Percentiles rank a stretch among this genome's conserved stretches.
Evolutionary conservation across 2,888 invertebrate genomes (phyloP).

Genomic region (Rhyacophila evoluta): DNA sequence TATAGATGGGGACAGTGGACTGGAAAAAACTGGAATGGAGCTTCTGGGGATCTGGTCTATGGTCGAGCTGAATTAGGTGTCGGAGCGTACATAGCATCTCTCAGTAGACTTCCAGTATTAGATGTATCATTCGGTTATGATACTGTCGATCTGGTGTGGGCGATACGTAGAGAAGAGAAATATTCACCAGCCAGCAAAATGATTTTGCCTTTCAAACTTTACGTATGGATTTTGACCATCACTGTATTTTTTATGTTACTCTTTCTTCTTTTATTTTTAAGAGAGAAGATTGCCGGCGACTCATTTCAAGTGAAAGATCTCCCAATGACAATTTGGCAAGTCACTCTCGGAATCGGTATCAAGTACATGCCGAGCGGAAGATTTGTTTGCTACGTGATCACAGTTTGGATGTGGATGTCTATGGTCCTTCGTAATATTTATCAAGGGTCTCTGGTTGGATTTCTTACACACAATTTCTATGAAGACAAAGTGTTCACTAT

Average conservation of each 20-base stretch:
- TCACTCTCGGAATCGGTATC: conserved; percentile 40
- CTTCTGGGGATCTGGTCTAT: conserved; percentile 42
- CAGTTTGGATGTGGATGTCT: conserved; percentile 49
- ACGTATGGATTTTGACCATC: conserved; percentile 41
- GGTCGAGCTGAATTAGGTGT: conserved; percentile 50
- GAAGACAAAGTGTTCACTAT: conserved; percentile 43
- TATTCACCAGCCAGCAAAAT: conserved; percentile 31
- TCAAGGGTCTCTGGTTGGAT: conserved; percentile 42
- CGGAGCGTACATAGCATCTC: conserved; percentile 36
- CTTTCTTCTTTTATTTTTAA: conserved; percentile 27
- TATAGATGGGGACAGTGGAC: conserved; percentile 45
- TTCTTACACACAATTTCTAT: conserved; percentile 38
- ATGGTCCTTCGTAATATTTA: conserved; percentile 45
- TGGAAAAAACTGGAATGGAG: conserved; percentile 46
- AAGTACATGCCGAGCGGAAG: conserved; percentile 35
- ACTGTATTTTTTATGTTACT: conserved; percentile 26
- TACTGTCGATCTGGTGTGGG: conserved; percentile 47
- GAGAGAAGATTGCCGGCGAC: conserved; percentile 23
- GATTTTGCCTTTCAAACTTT: conserved; percentile 35
- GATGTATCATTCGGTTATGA: conserved; percentile 48
- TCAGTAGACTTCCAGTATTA: conserved; percentile 27
- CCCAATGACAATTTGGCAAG: conserved; percentile 41
- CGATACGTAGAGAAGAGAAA: conserved; percentile 42
- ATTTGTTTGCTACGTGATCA: conserved; percentile 45
- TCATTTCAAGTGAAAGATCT: conserved; percentile 14